Percentiles rank a stretch among this genome's conserved stretches.
Evolutionary conservation across 2,113 vertebrate genomes (phyloP).

Genomic region (Suricata suricatta): DNA sequence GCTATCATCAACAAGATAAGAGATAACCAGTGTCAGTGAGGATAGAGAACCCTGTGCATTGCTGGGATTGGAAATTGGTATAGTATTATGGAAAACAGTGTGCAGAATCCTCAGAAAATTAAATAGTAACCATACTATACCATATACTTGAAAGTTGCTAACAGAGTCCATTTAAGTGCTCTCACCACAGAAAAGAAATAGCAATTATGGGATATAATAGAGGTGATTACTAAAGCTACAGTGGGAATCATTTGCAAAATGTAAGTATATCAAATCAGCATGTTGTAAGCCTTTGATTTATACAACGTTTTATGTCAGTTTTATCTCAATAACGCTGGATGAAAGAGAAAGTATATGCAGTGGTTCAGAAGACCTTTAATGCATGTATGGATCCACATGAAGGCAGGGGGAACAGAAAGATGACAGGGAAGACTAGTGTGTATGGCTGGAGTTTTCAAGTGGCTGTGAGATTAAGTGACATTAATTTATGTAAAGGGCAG

Average conservation of each 20-base stretch:
- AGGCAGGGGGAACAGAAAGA: background rate
- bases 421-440: background rate
- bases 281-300: background rate
- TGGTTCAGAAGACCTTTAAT: background rate
- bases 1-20: background rate
- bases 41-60: background rate
- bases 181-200: background rate
- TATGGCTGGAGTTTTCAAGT: background rate
- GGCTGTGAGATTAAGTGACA: background rate
- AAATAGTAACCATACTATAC: background rate
- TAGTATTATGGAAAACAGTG: background rate
- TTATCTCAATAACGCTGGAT: background rate
- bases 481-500: too few species aligned
- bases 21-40: background rate
- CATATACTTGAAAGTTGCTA: background rate
- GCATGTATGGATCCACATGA: background rate
- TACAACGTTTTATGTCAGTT: background rate
- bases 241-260: background rate
- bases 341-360: background rate
- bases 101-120: background rate
- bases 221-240: background rate
- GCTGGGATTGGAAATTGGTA: background rate
- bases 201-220: background rate
- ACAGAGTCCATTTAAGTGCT: background rate
- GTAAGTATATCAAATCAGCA: background rate